Percentiles rank a stretch among this genome's conserved stretches.
Conservation (phyloP, 1,140 invertebrate species). For the Prorops nasuta region DNA sequence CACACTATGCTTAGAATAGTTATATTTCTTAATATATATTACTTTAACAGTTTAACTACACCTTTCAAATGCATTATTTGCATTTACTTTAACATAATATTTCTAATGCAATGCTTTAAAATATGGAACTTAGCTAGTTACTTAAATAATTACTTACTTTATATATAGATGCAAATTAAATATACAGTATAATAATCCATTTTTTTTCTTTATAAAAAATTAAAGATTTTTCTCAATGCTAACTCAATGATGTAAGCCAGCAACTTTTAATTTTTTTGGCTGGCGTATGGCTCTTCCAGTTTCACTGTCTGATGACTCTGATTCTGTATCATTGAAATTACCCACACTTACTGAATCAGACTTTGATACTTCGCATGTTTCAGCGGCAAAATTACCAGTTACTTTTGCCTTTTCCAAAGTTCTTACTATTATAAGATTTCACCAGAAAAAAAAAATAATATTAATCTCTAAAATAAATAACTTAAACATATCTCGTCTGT, state of each 20-base stretch:
- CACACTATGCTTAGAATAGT: not conserved
- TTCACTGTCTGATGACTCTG: slow-evolving; percentile 59
- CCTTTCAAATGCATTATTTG: not conserved
- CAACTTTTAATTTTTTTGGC: slow-evolving; percentile 56
- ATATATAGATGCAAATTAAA: slow-evolving; percentile 24
- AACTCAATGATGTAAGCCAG: slow-evolving; percentile 39
- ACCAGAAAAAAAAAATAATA: slow-evolving; percentile 10
- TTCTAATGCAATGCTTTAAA: slow-evolving; percentile 4
- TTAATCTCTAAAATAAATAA: not conserved
- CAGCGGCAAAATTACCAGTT: slow-evolving; percentile 64
- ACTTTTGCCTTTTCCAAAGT: slow-evolving; percentile 70
- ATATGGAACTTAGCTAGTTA: slow-evolving; percentile 15
- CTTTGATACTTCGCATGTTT: slow-evolving; percentile 54
- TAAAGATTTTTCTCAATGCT: slow-evolving; percentile 8
- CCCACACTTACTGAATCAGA: slow-evolving; percentile 47
- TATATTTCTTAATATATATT: slow-evolving; percentile 6
- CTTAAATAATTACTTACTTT: slow-evolving; percentile 33
- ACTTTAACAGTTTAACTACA: not conserved
- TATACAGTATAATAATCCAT: slow-evolving; percentile 15
- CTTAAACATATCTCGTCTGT: not conserved
- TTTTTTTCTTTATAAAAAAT: slow-evolving; percentile 21
- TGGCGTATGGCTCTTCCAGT: slow-evolving; percentile 48
- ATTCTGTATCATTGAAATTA: slow-evolving; percentile 55
- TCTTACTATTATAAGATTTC: slow-evolving; percentile 59
- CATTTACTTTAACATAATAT: slow-evolving; percentile 5